Base-by-base conservation (phyloP, 2,113 vertebrate species). In the Percina caprodes region DNA sequence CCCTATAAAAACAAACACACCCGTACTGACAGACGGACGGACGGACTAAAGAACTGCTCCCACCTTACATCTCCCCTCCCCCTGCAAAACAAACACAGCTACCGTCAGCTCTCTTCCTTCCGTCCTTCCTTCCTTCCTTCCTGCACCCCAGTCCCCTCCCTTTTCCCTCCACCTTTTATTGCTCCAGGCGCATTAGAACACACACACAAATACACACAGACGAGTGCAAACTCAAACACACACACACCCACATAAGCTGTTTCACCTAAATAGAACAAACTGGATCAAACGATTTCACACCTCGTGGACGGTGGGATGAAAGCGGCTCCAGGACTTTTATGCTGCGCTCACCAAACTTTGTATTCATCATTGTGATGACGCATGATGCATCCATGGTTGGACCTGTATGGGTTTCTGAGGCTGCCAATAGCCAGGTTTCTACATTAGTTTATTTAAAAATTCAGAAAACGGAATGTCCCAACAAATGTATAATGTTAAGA, bases 201-300 rank as follows among this genome's bases (percentile, higher is more conserved):
- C 9, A 69, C 69, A 79, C 42, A 78, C 45, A 79, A 10, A 24
- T 23, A 63, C 70, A 87, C 74, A n/a, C 33, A 60, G 63, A 87
- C 70, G 69, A 69, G 79, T 54, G 52, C 70, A 75, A 79, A 83
- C 26, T 72, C 13, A 30, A 56, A 45, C 73, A 59, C 51, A 48
- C 62, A 68, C 35, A 58, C 23, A 56, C 52, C n/a, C 51, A 54
- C n/a, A 1, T 77, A 86, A 61, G 67, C 77, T 45, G 66, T 77
- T 82, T 84, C 79, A 60, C 70, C 61, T 63, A 77, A 89, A 86
- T 54, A 72, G 74, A 87, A 70, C 69, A 83, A 85, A 84, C 61
- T 39, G 77, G 87, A 91, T 92, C 85, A 91, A 91, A 92, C 70
- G 56, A 84, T 90, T 92, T 91, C 85, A 90, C 86, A 89, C 83